These are phyloP conservation scores for Anas acuta DNA, from an alignment of 2,797 vertebrate species.

Conservation along the genomic window DNA sequence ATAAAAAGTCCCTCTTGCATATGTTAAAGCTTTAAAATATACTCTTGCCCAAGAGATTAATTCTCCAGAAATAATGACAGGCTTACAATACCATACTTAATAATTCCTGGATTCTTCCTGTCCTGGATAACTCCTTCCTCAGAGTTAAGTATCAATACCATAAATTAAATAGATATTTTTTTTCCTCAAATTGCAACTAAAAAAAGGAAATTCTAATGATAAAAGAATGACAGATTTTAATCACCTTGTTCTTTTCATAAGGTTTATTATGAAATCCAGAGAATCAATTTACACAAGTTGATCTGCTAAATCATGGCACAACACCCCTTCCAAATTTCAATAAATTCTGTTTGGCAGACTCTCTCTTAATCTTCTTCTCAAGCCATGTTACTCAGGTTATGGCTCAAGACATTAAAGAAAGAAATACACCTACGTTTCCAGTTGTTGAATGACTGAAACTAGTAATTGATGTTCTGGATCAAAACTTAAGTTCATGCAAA, in stretches of 20 bases:
- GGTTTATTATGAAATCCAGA: background rate
- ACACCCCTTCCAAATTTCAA: background rate
- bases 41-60: background rate
- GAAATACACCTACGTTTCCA: background rate
- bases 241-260: background rate
- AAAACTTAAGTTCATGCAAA: background rate
- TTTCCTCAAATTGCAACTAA: background rate
- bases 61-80: background rate
- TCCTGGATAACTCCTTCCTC: background rate
- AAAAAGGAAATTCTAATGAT: background rate
- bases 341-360: background rate
- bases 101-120: background rate
- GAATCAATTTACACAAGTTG: background rate
- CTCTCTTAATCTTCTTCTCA: background rate
- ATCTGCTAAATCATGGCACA: background rate
- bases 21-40: background rate
- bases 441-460: background rate
- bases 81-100: background rate
- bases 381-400: background rate
- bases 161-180: background rate
- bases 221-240: background rate
- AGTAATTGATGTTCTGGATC: background rate
- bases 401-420: background rate
- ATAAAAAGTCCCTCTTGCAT: background rate
- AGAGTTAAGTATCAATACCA: background rate